Evolutionary conservation across 2,888 invertebrate genomes (phyloP).

Genomic region (Eupithecia centaureata): DNA sequence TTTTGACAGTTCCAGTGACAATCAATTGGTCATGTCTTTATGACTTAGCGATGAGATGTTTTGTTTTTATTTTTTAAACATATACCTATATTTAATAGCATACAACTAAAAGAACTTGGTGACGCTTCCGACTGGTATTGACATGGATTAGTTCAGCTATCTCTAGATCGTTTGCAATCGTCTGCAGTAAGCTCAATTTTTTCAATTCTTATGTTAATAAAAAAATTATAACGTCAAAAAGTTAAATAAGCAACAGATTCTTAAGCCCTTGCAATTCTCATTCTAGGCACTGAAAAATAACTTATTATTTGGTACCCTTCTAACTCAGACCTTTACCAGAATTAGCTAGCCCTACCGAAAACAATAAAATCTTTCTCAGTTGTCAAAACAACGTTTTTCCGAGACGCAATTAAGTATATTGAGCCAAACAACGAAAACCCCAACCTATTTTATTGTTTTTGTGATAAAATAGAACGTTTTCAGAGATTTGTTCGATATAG

Average conservation of each 20-base stretch:
- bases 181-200: no score
- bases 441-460: conserved; percentile 26
- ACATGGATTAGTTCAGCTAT: no score
- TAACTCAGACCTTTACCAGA: background rate
- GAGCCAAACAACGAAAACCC: conserved; percentile 29
- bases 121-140: no score
- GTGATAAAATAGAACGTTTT: conserved; percentile 20
- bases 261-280: background rate
- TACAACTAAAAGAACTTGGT: no score
- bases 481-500: background rate
- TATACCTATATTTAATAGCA: no score
- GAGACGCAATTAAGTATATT: conserved; percentile 32
- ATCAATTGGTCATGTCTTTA: no score
- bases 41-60: no score
- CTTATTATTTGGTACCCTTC: background rate
- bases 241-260: background rate
- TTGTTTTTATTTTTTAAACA: no score
- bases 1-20: no score
- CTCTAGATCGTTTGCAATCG: no score
- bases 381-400: conserved; percentile 31
- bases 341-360: conserved; percentile 13
- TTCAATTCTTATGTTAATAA: no score
- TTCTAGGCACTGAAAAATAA: background rate
- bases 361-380: conserved; percentile 27
- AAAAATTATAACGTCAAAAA: no score